Conservation (phyloP, 2,888 invertebrate species). For the Prenolepis imparis region DNA sequence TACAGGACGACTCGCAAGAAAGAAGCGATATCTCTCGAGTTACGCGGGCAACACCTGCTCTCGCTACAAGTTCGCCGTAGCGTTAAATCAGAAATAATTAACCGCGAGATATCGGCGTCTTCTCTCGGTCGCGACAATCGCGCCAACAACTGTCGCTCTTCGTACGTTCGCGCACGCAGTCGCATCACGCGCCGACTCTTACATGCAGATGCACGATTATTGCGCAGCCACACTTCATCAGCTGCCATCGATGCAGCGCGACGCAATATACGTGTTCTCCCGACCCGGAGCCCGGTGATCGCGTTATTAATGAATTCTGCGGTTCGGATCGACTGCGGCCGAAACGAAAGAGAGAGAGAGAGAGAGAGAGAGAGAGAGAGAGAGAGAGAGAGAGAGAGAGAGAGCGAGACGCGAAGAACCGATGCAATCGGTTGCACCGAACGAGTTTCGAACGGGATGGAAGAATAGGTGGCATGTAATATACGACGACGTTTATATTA, state of each 20-base stretch:
- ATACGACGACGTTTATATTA: conserved; percentile 80
- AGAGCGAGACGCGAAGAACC: conserved; percentile 28
- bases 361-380: conserved; percentile 4
- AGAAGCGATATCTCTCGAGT: background rate
- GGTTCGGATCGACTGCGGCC: conserved; percentile 54
- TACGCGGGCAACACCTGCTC: conserved; percentile 32
- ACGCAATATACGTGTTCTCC: conserved; percentile 45
- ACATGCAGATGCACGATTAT: conserved; percentile 51
- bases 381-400: background rate
- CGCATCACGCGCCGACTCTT: conserved; percentile 49
- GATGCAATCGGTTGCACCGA: conserved; percentile 60
- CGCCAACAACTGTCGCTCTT: conserved; percentile 39
- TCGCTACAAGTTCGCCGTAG: background rate
- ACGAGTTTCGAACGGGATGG: conserved; percentile 60
- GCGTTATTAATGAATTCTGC: conserved; percentile 68
- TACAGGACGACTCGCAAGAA: background rate
- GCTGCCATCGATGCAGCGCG: conserved; percentile 53
- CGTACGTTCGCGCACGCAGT: conserved; percentile 20
- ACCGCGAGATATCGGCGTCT: conserved; percentile 31
- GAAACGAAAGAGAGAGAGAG: conserved; percentile 27
- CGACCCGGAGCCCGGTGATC: conserved; percentile 42
- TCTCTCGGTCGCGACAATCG: conserved; percentile 36
- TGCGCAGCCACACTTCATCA: conserved; percentile 43
- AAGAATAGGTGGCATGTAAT: conserved; percentile 70
- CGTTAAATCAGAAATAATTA: conserved; percentile 46